Evolutionary conservation across 2,888 invertebrate species (phyloP).

Genomic region (Lasioglossum leucozonium): DNA sequence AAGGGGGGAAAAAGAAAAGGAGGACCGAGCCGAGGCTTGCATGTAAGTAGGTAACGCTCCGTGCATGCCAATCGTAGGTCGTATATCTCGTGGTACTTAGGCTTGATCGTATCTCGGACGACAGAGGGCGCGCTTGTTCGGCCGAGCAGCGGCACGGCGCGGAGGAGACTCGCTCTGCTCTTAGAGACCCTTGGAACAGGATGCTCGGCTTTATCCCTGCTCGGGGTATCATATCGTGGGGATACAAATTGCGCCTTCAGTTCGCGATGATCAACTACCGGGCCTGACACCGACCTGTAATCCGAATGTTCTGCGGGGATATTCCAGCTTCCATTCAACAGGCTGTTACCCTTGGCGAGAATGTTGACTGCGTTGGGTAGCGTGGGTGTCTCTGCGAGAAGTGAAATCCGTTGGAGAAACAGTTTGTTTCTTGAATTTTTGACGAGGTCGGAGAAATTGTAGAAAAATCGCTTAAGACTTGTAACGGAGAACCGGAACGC

Average conservation of each 20-base stretch:
- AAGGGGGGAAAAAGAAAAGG: conserved; percentile 18
- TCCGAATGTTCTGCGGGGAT: conserved; percentile 19
- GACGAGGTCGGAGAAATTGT: background rate
- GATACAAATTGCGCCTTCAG: conserved; percentile 70
- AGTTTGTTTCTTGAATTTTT: background rate
- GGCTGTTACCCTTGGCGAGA: background rate
- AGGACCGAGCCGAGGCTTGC: conserved; percentile 56
- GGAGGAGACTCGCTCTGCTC: conserved; percentile 40
- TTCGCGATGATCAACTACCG: conserved; percentile 63
- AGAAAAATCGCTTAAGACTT: no score
- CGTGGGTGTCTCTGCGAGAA: no score
- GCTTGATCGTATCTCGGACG: conserved; percentile 73
- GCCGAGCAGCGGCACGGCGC: conserved; percentile 35
- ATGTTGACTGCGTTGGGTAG: no score
- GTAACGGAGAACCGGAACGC: background rate
- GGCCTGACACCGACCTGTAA: conserved; percentile 25
- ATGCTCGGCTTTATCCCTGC: conserved; percentile 69
- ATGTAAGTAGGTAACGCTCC: conserved; percentile 75
- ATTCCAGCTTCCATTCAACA: conserved; percentile 18
- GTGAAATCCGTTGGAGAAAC: no score
- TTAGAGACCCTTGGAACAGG: conserved; percentile 71
- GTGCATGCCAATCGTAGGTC: conserved; percentile 77
- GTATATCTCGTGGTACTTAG: conserved; percentile 75
- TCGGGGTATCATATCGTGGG: conserved; percentile 63
- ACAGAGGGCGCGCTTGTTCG: conserved; percentile 65